phyloP scores from a whole-genome alignment of 2,113 vertebrate genomes.

The Tachysurus vachellii region DNA sequence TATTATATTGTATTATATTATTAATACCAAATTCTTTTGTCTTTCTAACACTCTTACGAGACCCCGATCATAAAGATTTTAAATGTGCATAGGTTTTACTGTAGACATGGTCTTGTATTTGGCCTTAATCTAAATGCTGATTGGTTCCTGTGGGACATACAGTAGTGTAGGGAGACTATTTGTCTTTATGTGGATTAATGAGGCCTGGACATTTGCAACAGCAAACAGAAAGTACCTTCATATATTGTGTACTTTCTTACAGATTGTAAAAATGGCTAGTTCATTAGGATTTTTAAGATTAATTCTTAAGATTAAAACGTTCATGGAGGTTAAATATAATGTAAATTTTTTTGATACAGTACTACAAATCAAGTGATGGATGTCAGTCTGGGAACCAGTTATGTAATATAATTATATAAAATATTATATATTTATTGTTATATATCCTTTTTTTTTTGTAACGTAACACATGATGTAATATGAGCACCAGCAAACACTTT shows the following conservation, averaged over 20 bases:
- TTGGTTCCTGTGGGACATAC: background rate
- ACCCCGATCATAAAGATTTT: background rate
- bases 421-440: too few species aligned
- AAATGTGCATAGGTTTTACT: background rate
- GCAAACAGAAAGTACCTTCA: background rate
- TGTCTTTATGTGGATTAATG: background rate
- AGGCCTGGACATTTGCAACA: background rate
- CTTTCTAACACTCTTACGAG: background rate
- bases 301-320: background rate
- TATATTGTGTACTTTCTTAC: background rate
- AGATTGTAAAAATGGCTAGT: background rate
- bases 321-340: background rate
- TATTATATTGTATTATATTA: background rate
- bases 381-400: too few species aligned
- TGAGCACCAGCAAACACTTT: background rate
- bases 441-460: background rate
- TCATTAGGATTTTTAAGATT: slow-evolving; percentile 5
- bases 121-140: slow-evolving; percentile 9
- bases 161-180: background rate
- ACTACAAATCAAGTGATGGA: background rate
- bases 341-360: background rate
- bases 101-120: background rate
- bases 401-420: too few species aligned
- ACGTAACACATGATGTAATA: background rate
- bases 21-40: background rate